phyloP scores from a whole-genome alignment of 2,888 invertebrate genomes.

The Carabus problematicus region DNA sequence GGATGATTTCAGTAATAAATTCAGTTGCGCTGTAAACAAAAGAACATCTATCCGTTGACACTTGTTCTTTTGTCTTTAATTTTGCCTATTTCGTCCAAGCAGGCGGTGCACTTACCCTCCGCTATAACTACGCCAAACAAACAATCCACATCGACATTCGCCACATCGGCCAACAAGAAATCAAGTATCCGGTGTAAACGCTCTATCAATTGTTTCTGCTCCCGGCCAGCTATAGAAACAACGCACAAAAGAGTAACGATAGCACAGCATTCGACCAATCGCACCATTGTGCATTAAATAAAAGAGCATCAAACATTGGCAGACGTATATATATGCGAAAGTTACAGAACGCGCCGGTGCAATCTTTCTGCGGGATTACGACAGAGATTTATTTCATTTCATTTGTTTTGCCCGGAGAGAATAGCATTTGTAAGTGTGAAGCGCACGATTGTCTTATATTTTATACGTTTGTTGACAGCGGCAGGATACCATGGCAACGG shows the following conservation, averaged over 20 bases:
- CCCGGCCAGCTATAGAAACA: not conserved
- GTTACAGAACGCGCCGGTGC: too few relatives aligned
- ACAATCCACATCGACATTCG: conserved; percentile 56
- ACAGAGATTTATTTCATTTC: too few relatives aligned
- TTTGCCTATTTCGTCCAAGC: not conserved
- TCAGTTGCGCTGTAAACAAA: not conserved
- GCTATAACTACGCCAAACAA: conserved; percentile 55
- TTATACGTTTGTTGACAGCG: not conserved
- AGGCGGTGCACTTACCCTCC: conserved; percentile 52
- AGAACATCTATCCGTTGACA: not conserved
- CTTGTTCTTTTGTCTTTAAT: not conserved
- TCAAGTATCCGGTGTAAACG: conserved; percentile 7
- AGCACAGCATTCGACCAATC: too few relatives aligned
- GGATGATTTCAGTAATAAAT: not conserved
- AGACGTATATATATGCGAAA: too few relatives aligned
- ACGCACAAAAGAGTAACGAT: too few relatives aligned
- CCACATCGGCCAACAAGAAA: conserved; percentile 40
- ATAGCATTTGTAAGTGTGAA: too few relatives aligned
- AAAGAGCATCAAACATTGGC: too few relatives aligned
- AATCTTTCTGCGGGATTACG: too few relatives aligned
- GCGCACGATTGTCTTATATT: too few relatives aligned
- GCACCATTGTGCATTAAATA: too few relatives aligned
- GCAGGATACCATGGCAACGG: conserved; percentile 8
- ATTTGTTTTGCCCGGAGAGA: too few relatives aligned
- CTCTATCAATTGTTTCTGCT: conserved; percentile 5